Conservation (phyloP, 2,797 vertebrate species). For the Sebastes minor region DNA sequence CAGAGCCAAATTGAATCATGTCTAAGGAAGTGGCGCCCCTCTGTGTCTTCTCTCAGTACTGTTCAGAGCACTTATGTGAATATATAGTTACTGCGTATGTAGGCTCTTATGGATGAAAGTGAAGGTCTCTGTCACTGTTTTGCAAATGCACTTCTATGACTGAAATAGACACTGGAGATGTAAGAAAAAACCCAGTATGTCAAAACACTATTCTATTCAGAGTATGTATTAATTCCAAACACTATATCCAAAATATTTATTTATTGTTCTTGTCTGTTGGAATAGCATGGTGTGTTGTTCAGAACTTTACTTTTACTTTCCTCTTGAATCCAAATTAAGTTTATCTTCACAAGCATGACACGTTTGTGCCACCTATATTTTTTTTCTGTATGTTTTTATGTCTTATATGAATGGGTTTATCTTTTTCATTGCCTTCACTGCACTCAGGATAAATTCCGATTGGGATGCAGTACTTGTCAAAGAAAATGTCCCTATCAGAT, state of each 20-base stretch:
- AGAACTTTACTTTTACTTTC: conserved; percentile 20
- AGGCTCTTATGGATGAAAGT: neutral
- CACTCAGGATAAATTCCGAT: conserved; percentile 58
- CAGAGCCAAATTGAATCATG: conserved; percentile 17
- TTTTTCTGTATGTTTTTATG: neutral
- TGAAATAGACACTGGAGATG: conserved; percentile 20
- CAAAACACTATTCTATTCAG: conserved; percentile 9
- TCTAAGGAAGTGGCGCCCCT: conserved; percentile 64
- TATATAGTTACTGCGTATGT: neutral
- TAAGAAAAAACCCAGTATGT: neutral
- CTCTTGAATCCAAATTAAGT: conserved; percentile 3
- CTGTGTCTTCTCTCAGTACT: conserved; percentile 65
- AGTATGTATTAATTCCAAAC: conserved; percentile 28
- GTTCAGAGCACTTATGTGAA: conserved; percentile 1
- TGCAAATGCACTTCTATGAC: conserved; percentile 44
- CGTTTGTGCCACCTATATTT: neutral
- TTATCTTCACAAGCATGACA: conserved; percentile 16
- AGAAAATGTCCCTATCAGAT: conserved; percentile 34
- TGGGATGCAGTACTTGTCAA: conserved; percentile 45
- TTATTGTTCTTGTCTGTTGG: conserved; percentile 24
- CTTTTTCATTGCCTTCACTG: conserved; percentile 49
- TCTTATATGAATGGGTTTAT: conserved; percentile 26
- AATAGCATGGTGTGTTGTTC: conserved; percentile 17
- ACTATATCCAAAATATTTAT: conserved; percentile 34
- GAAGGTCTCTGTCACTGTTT: conserved; percentile 45